phyloP scores from a whole-genome alignment of 2,888 invertebrate species.

The Drosophila atroscutellata region DNA sequence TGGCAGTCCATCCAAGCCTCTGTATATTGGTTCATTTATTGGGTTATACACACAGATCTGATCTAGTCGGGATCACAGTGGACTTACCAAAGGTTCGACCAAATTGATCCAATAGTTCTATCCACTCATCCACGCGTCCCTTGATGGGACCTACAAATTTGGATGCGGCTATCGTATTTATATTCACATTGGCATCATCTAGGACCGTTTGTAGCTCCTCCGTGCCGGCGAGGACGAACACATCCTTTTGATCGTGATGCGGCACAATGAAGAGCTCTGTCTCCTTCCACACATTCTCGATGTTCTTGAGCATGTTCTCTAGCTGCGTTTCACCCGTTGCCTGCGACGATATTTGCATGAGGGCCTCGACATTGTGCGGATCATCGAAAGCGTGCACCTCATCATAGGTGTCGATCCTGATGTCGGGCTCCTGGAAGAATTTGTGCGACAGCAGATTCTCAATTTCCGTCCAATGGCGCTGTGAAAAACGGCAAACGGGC shows the following conservation, averaged over 20 bases:
- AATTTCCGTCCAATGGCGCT: constrained; percentile 93
- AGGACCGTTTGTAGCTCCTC: constrained; percentile 93
- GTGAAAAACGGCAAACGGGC: background rate
- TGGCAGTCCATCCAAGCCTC: constrained; percentile 96
- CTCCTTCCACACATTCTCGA: constrained; percentile 93
- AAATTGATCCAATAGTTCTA: constrained; percentile 90
- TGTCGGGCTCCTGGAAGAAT: constrained; percentile 88
- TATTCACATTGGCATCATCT: constrained; percentile 94
- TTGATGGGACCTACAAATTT: constrained; percentile 94
- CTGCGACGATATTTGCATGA: constrained; percentile 94
- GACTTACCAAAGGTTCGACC: constrained; percentile 90
- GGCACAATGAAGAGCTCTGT: constrained; percentile 91
- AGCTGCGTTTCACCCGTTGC: constrained; percentile 95
- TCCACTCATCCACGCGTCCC: constrained; percentile 93
- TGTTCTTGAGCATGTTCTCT: constrained; percentile 92
- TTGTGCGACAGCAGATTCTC: constrained; percentile 91
- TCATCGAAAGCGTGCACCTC: constrained; percentile 90
- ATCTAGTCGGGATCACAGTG: background rate
- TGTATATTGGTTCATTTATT: constrained; percentile 74
- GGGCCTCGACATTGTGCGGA: constrained; percentile 87
- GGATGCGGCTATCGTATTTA: constrained; percentile 94
- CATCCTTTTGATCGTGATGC: constrained; percentile 93
- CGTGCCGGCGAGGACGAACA: constrained; percentile 92
- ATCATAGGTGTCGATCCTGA: constrained; percentile 89
- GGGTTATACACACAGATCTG: background rate